Evolutionary conservation across 2,888 invertebrate species (phyloP), one percentile per base, ranked within the genome.

Genomic region (Mesorhabditis belari): DNA sequence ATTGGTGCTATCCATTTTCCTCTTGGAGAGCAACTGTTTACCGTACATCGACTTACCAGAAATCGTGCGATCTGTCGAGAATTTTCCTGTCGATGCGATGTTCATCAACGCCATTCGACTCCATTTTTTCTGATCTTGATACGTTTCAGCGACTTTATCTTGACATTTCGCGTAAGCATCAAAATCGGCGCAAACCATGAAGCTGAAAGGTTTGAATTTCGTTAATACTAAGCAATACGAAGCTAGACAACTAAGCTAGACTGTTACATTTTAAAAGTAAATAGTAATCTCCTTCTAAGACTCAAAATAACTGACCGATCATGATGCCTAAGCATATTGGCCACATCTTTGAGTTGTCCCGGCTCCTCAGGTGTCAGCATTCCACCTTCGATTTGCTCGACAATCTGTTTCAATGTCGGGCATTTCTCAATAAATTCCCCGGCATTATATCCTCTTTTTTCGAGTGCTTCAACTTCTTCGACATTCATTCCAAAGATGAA

Each of bases 11-110:
- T n/a, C n/a, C n/a, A n/a, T n/a, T n/a, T n/a, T n/a, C n/a, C n/a
- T n/a, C n/a, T n/a, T n/a, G n/a, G n/a, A n/a, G n/a, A n/a, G n/a
- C n/a, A n/a, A n/a, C n/a, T n/a, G n/a, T n/a, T n/a, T n/a, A n/a
- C n/a, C n/a, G n/a, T n/a, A n/a, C n/a, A n/a, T n/a, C n/a, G n/a
- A n/a, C n/a, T n/a, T n/a, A n/a, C n/a, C 92, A 27, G 88, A 87
- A 81, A 99, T 99, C 58, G 98, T 96, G 76, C 94, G 88, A 85
- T 99, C 98, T 57, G 94, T 95, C 65, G 83, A 83, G 86, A 99
- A 99, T 85, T 98, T 98, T 64, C 70, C 98, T 4, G 94, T 91
- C 0, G 93, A 88, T 23, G 96, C 98, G 79, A 99, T 96, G 84
- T 99, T 99, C 81, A 89, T 85, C 73, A 96, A 90, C 71, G 90